These are phyloP conservation scores for Drosophila nr. perissopoda DNA, from an alignment of 2,888 invertebrate genomes.

Conservation along the genomic window DNA sequence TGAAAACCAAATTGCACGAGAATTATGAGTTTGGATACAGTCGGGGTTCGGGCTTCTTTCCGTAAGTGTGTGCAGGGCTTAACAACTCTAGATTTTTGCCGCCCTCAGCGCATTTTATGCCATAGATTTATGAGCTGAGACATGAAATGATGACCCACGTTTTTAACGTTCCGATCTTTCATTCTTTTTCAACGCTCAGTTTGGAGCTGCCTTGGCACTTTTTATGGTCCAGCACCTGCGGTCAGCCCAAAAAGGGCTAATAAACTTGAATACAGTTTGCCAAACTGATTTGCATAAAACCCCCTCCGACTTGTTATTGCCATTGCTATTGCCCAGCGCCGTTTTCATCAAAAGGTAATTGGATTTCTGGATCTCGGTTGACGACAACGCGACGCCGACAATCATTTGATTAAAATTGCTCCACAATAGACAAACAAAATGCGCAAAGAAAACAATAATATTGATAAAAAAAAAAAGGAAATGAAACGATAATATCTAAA, in stretches of 20 bases:
- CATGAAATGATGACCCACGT: slow-evolving; percentile 77
- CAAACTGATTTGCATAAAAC: slow-evolving; percentile 74
- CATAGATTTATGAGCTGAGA: slow-evolving; percentile 77
- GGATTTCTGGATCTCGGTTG: slow-evolving; percentile 58
- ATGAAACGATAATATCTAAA: slow-evolving; percentile 18
- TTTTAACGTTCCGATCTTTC: slow-evolving; percentile 39
- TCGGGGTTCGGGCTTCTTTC: slow-evolving; percentile 8
- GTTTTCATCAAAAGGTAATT: slow-evolving; percentile 74
- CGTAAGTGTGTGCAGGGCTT: slow-evolving; percentile 18
- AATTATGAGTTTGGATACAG: slow-evolving; percentile 63
- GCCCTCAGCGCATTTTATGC: slow-evolving; percentile 68
- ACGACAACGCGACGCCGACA: slow-evolving; percentile 53
- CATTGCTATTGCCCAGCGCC: slow-evolving; percentile 40
- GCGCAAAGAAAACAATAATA: slow-evolving; percentile 42
- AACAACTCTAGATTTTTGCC: slow-evolving; percentile 40
- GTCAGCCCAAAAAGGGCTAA: slow-evolving; percentile 74
- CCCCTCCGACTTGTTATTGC: slow-evolving; percentile 9
- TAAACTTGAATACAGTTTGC: slow-evolving; percentile 63
- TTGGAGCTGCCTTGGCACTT: slow-evolving; percentile 67
- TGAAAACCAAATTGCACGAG: slow-evolving; percentile 63
- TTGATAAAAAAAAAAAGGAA: slow-evolving; percentile 23
- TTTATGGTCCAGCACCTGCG: slow-evolving; percentile 79
- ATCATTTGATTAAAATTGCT: slow-evolving; percentile 73
- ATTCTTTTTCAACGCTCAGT: slow-evolving; percentile 34
- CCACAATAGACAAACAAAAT: slow-evolving; percentile 43